Evolutionary conservation across 2,113 vertebrate species (phyloP).

Genomic region (Apus apus): DNA sequence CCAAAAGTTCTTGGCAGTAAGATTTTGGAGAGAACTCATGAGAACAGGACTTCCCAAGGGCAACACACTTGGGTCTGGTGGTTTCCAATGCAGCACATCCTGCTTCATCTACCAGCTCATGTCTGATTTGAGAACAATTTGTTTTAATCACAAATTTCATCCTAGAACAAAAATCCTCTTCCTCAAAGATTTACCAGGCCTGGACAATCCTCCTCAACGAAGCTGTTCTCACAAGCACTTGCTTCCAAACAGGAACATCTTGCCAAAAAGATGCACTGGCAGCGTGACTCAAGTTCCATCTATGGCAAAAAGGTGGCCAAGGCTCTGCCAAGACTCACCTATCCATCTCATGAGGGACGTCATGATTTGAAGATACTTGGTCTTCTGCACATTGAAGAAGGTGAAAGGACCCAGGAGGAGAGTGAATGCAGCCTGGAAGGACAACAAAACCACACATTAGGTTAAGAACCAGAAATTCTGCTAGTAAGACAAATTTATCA

Average conservation of each 20-base stretch:
- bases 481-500: not conserved
- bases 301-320: not conserved
- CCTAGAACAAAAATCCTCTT: not conserved
- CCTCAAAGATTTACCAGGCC: not conserved
- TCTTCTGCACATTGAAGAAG: constrained; percentile 98
- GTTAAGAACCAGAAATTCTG: not conserved
- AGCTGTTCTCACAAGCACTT: not conserved
- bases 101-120: not conserved
- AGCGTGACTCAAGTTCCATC: not conserved
- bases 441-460: not conserved
- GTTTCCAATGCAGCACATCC: not conserved
- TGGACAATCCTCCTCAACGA: not conserved
- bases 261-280: not conserved
- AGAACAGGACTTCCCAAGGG: not conserved
- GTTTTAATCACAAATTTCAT: not conserved
- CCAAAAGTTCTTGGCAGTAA: not conserved
- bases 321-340: constrained; percentile 82
- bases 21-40: not conserved
- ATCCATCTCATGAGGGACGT: constrained; percentile 98
- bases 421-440: constrained; percentile 84
- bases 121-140: not conserved
- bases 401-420: constrained; percentile 93
- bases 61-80: not conserved
- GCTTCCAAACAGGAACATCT: not conserved
- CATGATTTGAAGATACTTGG: constrained; percentile 97